Evolutionary conservation across 2,888 invertebrate genomes (phyloP), one percentile per base, ranked within the genome.

Genomic region (Matsumyia berberina): DNA sequence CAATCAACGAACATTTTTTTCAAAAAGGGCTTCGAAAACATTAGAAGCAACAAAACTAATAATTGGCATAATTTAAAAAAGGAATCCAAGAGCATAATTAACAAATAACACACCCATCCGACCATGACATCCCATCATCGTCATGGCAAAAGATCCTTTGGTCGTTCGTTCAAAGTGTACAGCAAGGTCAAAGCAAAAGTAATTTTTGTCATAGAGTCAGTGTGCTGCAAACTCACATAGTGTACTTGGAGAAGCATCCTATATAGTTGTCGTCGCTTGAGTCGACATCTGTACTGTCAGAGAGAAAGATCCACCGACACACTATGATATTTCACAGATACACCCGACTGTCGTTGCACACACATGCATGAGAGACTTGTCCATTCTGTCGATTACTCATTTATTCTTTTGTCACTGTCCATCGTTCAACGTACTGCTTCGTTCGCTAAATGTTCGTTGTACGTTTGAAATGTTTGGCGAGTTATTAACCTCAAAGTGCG

Each of bases 401-500:
- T 80, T 74, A 69, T 70, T 70, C 70, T 39, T 57, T 58, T 66
- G 70, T 70, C 70, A 76, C 42, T 79, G 69, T 24, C 73, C 62
- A 64, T 58, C 51, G 58, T 64, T 39, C 35, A 46, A 8, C 19
- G 8, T 17, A 39, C 49, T 62, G 29, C 11, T 49, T 39, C 6
- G 42, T 73, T 35, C 24, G 15, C 11, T n/a, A 6, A n/a, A n/a
- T 8, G 17, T 69, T 72, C 60, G 72, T 19, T 31, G 39, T 72
- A 35, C 58, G 37, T 49, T 74, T 74, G 83, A 78, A 24, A 80
- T 74, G 69, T 69, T 69, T 74, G 85, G 60, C 74, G 80, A 85
- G 85, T 85, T 85, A 74, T 85, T 85, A 85, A 85, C 85, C 85
- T 80, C 85, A 85, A 80, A 79, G n/a, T 85, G 80, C 80, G 85